Base-by-base conservation (phyloP, 2,797 vertebrate species). In the Tamandua tetradactyla region DNA sequence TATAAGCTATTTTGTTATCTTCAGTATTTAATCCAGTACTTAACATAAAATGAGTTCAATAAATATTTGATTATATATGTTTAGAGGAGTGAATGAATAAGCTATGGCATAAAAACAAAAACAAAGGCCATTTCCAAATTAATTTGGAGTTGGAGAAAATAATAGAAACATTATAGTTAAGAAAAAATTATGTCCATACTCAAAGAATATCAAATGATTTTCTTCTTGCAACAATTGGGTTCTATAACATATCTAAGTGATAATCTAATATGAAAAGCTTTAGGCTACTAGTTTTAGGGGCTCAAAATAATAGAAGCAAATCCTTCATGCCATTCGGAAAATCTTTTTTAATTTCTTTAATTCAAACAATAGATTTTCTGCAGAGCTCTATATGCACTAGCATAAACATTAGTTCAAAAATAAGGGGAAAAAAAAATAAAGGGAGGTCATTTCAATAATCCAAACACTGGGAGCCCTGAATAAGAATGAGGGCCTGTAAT, bases 311-410 rank as follows among this genome's bases (percentile, higher is more conserved):
- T 42, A 57, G 23, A 89, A 87, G 42, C 11, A 87, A 30, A 17
- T 62, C 25, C 23, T 81, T 72, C 7, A 87, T 27, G 74, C 55
- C 37, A 87, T 20, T 42, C 0, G 20, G 8, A 22, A 78, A 85
- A 23, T 62, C 81, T 94, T 71, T 84, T 94, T 71, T 2, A 88
- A 61, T 83, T 68, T 92, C 81, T 89, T 80, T 59, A 61, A 82
- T 57, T 82, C 37, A 83, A 85, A 82, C 1, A 40, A 87, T 10
- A 93, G 12, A 25, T 69, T 87, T 44, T 89, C 49, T 83, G 15
- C 52, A 62, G 35, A 4, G 18, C 85, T 68, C 7, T 57, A 35
- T 35, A 92, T 44, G 42, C 87, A 76, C 87, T 59, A 37, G 44
- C 10, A 89, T 55, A 87, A 82, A 74, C 18, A 82, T 79, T 69